Base-by-base conservation (phyloP, 2,113 vertebrate species). In the Larimichthys polyactis region DNA sequence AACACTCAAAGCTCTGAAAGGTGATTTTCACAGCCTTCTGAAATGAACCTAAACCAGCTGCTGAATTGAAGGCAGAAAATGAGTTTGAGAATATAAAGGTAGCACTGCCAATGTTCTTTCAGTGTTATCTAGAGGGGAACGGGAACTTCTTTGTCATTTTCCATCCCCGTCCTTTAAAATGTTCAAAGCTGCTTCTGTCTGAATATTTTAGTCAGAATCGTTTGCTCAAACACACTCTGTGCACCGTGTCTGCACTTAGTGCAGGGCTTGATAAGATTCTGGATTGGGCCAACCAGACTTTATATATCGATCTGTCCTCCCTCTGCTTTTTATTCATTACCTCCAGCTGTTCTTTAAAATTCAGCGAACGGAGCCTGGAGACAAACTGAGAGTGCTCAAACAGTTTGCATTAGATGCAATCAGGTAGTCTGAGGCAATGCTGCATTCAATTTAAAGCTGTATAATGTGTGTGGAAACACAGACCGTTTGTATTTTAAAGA, bases 191-290 rank as follows among this genome's bases (percentile, higher is more conserved):
- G 19, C 29, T 19, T 15, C 46, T 62, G 58, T 40, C 29, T 58
- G 14, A 4, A 71, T 68, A 3, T 88, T 67, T 68, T 63, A 82
- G 84, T 79, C 78, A 81, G 49, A 55, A 36, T 24, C 24, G 29
- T 62, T 46, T 44, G 15, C 64, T 49, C 19, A 14, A 7, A 55
- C 57, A 52, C 29, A 65, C 46, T 51, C 36, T 12, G 2, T 22
- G 63, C 12, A 12, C 32, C 73, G 44, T 48, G 60, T 59, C 20
- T 49, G 69, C n/a, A 11, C 43, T 48, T 36, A 17, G 24, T 19
- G 36, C 44, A 52, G 19, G n/a, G 54, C 24, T 27, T 49, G 44
- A 78, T 52, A 44, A 36, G 22, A 60, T 19, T 76, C 62, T 4
- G 16, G 59, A 65, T 60, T 24, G 27, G 27, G 19, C 66, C 32